These are phyloP conservation scores for Cladorhizidae sp. DNA, from an alignment of 37 sponge, comb jelly and placozoan species.

Conservation along the genomic window DNA sequence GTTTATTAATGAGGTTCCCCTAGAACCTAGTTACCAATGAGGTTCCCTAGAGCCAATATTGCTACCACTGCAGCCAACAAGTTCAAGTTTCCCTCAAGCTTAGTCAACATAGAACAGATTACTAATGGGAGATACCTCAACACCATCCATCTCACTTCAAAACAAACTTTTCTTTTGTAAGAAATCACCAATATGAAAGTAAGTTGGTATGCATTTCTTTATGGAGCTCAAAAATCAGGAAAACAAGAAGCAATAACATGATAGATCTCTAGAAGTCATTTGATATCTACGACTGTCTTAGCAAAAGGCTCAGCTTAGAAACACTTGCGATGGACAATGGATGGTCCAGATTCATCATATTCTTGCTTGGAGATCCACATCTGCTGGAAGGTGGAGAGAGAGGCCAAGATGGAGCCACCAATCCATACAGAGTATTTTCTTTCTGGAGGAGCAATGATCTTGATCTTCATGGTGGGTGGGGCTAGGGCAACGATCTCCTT, in stretches of 20 bases:
- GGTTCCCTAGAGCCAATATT: background rate
- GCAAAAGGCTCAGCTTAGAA: constrained; percentile 72
- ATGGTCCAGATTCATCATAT: constrained; percentile 98
- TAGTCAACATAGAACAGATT: no score
- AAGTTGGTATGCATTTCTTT: no score
- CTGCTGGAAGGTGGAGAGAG: constrained; percentile 99
- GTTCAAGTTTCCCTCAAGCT: background rate
- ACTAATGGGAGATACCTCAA: no score
- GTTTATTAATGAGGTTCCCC: no score
- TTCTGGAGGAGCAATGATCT: constrained; percentile 99
- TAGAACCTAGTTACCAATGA: no score
- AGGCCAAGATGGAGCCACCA: constrained; percentile 99
- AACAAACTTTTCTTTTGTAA: no score
- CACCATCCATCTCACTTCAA: no score
- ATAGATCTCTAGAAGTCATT: background rate
- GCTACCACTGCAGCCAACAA: background rate
- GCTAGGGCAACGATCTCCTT: constrained; percentile 99
- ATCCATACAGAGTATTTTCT: constrained; percentile 99
- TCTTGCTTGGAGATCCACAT: constrained; percentile 99
- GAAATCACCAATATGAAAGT: no score
- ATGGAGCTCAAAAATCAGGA: no score
- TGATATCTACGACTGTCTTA: background rate
- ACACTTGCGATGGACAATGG: constrained; percentile 99
- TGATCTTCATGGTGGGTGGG: constrained; percentile 99
- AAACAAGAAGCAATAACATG: no score